These are phyloP conservation scores for Drosophila koepferae DNA, from an alignment of 2,888 invertebrate genomes.

Conservation along the genomic window DNA sequence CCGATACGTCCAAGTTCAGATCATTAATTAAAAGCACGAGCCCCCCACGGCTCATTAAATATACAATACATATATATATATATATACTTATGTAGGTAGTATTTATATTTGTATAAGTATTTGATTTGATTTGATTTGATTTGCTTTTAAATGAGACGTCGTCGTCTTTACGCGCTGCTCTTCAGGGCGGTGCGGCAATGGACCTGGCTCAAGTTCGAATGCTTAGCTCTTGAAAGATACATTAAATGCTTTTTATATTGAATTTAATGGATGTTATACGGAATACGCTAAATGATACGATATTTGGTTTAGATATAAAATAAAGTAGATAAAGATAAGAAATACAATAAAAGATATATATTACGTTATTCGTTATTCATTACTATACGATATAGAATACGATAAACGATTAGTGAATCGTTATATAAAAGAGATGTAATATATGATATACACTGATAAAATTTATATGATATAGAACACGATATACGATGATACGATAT, in stretches of 20 bases:
- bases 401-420: background rate
- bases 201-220: slow-evolving; percentile 31
- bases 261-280: slow-evolving; percentile 2
- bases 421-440: no score
- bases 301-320: no score
- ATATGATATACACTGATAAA: no score
- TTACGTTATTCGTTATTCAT: background rate
- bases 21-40: slow-evolving; percentile 75
- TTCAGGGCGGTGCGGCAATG: slow-evolving; percentile 30
- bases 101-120: slow-evolving; percentile 7
- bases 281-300: background rate
- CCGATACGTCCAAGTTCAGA: slow-evolving; percentile 58
- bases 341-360: background rate
- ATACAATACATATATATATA: slow-evolving; percentile 15
- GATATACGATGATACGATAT: no score
- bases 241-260: slow-evolving; percentile 3
- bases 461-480: background rate
- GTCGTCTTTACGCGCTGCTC: slow-evolving; percentile 20
- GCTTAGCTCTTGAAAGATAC: slow-evolving; percentile 8
- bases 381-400: background rate
- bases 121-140: slow-evolving; percentile 26
- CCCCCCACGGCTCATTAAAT: slow-evolving; percentile 67
- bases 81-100: background rate
- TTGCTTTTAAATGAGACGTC: slow-evolving; percentile 30
- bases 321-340: no score